Base-by-base conservation (phyloP, 2,888 invertebrate species). In the Morpho deidamia region DNA sequence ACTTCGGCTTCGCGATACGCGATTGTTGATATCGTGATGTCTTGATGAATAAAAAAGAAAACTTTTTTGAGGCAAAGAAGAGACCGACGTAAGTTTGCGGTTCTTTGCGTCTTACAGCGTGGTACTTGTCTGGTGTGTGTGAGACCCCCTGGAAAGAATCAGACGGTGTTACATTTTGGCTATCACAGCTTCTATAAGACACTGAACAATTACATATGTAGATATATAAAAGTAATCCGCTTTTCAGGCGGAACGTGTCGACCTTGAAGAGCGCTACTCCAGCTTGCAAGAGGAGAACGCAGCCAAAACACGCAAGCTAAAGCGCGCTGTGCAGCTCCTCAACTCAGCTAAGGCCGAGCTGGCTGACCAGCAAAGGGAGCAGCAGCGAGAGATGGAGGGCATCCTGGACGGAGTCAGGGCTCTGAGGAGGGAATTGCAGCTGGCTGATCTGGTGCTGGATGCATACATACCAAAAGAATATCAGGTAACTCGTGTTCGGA, bases 371-470 rank as follows among this genome's bases (percentile, higher is more conserved):
- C 96, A 97, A 74, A 92, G 97, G 60, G 99, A 99, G 70, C 98
- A 99, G 75, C 98, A 99, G 87, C 87, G 98, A 41, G 99, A 99
- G 88, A 97, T 98, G 94, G 99, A 99, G 81, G 97, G 97, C 1
- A 93, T 99, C 11, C 89, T 98, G 64, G 99, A 99, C 78, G 97
- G 96, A 67, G 96, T 99, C 46, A 90, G 99, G 10, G 95, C 97
- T 52, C 91, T 99, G 50, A 95, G 95, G 54, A 90, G 97, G 52
- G 99, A 99, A 83, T 91, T 98, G 42, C 96, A 97, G 58, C 90
- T 99, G 1, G 97, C 98, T 47, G 96, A 97, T 78, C 85, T 97
- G 7, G 95, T 99, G 65, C 93, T 99, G 38, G 96, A 98, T 75
- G 94, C 94, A 43, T 99, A 97, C 75, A 97, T 99, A 78, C 99